A percentile compares a stretch with the other conserved stretches of the same genome.
phyloP scores from a whole-genome alignment of 37 sponge, comb jelly and placozoan species.

The Geodia barretti region DNA sequence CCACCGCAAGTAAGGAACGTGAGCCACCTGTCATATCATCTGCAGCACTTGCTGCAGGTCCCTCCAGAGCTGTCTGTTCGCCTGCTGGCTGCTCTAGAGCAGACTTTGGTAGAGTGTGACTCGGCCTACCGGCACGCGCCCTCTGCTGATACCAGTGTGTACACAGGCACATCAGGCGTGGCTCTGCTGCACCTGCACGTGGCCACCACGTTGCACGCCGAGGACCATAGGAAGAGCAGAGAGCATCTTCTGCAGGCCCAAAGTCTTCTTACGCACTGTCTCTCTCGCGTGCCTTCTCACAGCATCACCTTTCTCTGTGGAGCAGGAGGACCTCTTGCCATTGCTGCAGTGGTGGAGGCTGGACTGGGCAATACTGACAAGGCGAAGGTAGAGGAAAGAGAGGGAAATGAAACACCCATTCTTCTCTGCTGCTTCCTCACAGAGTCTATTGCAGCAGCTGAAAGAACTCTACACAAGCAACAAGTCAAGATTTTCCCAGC shows the following conservation, averaged over 20 bases:
- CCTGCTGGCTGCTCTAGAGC: neutral
- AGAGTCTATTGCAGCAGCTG: slow-evolving; percentile 2
- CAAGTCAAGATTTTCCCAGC: slow-evolving; percentile 10
- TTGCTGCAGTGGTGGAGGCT: slow-evolving; percentile 69
- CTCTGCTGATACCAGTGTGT: neutral
- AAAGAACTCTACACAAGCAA: slow-evolving; percentile 14
- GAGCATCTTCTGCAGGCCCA: slow-evolving; percentile 36
- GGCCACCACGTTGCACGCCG: slow-evolving; percentile 46
- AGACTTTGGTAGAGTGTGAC: neutral
- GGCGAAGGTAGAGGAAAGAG: too few species aligned
- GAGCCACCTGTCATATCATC: neutral
- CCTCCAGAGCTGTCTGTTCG: neutral
- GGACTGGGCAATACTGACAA: slow-evolving; percentile 38
- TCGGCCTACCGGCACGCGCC: neutral
- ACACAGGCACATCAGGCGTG: slow-evolving; percentile 43
- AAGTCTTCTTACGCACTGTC: slow-evolving; percentile 19
- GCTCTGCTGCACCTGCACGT: slow-evolving; percentile 79
- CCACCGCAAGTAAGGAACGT: neutral
- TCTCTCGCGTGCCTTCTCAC: slow-evolving; percentile 11
- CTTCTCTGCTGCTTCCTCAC: slow-evolving; percentile 12
- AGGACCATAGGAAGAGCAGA: slow-evolving; percentile 3
- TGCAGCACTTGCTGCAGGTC: neutral
- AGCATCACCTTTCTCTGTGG: slow-evolving; percentile 89
- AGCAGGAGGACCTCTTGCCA: slow-evolving; percentile 82
- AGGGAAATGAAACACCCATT: too few species aligned